A percentile compares a stretch with the other conserved stretches of the same genome.
These are phyloP conservation scores for Chanos chanos DNA, from an alignment of 2,797 vertebrate genomes.

Conservation along the genomic window DNA sequence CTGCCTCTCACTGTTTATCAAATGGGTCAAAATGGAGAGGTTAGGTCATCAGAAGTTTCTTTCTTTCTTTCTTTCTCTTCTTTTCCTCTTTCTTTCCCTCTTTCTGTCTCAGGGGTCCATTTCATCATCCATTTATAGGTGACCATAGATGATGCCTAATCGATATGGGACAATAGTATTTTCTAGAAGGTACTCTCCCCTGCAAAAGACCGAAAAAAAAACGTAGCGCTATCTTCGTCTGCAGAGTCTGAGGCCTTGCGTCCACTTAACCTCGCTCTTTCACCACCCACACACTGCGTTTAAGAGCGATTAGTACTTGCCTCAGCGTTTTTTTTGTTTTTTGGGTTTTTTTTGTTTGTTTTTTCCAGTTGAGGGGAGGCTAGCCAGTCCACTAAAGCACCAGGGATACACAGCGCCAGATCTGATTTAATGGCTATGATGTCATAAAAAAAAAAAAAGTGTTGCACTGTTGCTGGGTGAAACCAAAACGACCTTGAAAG, in stretches of 20 bases:
- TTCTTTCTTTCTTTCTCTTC: neutral
- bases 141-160: constrained; percentile 55
- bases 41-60: constrained; percentile 39
- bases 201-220: neutral
- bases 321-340: constrained; percentile 66
- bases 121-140: constrained; percentile 52
- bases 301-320: constrained; percentile 40
- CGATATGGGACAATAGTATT: constrained; percentile 60
- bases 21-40: constrained; percentile 16
- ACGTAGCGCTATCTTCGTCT: constrained; percentile 3
- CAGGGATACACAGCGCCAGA: constrained; percentile 37
- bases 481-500: constrained; percentile 68
- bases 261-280: constrained; percentile 29
- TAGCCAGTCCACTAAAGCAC: neutral
- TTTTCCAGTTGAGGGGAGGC: neutral
- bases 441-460: too few relatives aligned
- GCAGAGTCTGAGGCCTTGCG: constrained; percentile 3
- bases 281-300: constrained; percentile 32
- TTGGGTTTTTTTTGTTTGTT: neutral
- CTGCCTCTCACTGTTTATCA: constrained; percentile 22
- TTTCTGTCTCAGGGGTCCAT: constrained; percentile 29
- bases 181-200: constrained; percentile 45
- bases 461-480: constrained; percentile 68
- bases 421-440: constrained; percentile 66
- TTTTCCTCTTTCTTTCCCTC: constrained; percentile 19